Evolutionary conservation across 2,888 invertebrate genomes (phyloP), one percentile per base, ranked within the genome.

Genomic region (Anthophora plumipes): DNA sequence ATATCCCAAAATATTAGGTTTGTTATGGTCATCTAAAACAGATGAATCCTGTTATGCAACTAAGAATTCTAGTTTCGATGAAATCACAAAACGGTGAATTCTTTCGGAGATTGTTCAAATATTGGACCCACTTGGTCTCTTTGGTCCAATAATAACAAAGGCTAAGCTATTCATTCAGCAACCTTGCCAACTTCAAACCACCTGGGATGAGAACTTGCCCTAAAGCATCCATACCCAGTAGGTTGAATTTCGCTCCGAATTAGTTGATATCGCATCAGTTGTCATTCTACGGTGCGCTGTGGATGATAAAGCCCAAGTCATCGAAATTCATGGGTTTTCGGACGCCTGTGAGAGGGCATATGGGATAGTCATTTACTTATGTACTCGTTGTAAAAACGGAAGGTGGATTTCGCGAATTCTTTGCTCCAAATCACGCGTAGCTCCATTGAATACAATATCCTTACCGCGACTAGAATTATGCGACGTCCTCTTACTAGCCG

Each of bases 191-290:
- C 20, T 46, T 7, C 25, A 60, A 9, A 14, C 43, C 0, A 9
- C 5, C 17, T 75, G 75, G 68, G 75, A 75, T 31, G 68, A 69
- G 52, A 14, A 52, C 4, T 7, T 75, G 2, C 67, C 74, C 1
- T n/a, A 31, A 9, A 20, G 55, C 14, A 64, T 72, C 1, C 46
- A 54, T 7, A 17, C 41, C 0, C 5, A 9, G 0, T 66, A 52
- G 66, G 2, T 11, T 17, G 17, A 31, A 0, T 41, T 60, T 9
- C 41, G 20, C 14, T 17, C n/a, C 4, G 60, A 61, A 61, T 46
- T 61, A 22, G 4, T 9, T 6, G 6, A 14, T 12, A 14, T 57
- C 6, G 1, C 14, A 17, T 37, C 31, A 17, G 0, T 31, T 9
- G 8, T 17, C 9, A 52, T 64, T 37, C 64, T 50, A 6, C 5